Percentiles rank a stretch among this genome's conserved stretches.
Evolutionary conservation across 2,113 vertebrate species (phyloP).

Genomic region (Myotis yumanensis): DNA sequence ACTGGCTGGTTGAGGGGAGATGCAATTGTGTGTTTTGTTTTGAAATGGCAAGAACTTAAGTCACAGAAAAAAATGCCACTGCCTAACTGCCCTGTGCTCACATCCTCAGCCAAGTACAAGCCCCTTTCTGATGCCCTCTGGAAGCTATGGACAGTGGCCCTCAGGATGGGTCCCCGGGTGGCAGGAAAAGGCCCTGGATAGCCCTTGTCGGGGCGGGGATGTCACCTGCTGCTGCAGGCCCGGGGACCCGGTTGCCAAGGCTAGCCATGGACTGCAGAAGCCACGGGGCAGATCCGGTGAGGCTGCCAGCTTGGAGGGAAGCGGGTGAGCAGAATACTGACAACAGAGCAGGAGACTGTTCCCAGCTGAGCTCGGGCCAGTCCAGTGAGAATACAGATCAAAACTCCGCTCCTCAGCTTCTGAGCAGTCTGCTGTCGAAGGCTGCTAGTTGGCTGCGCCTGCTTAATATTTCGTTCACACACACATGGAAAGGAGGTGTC

Average conservation of each 20-base stretch:
- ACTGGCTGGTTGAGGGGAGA: neutral
- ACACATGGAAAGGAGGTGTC: neutral
- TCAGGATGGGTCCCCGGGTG: accelerated
- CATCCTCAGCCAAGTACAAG: neutral
- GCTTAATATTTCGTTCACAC: constrained; percentile 65
- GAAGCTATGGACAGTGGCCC: neutral
- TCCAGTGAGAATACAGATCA: neutral
- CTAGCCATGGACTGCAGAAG: neutral
- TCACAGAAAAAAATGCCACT: neutral
- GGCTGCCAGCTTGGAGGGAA: neutral
- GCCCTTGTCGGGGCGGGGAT: neutral
- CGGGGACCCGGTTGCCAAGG: neutral
- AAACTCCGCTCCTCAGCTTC: constrained; percentile 7
- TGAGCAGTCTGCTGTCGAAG: constrained; percentile 55
- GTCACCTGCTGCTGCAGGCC: neutral
- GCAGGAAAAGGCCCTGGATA: neutral
- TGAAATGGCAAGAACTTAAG: neutral
- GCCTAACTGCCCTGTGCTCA: neutral
- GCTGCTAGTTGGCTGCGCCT: constrained; percentile 64
- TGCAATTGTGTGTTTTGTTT: neutral
- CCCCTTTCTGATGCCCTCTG: accelerated
- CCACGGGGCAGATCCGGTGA: accelerated
- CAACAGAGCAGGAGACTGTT: neutral
- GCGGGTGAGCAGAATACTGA: neutral
- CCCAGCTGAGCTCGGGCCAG: neutral